Evolutionary conservation across 2,113 vertebrate genomes (phyloP).

Genomic region (Mirounga angustirostris): DNA sequence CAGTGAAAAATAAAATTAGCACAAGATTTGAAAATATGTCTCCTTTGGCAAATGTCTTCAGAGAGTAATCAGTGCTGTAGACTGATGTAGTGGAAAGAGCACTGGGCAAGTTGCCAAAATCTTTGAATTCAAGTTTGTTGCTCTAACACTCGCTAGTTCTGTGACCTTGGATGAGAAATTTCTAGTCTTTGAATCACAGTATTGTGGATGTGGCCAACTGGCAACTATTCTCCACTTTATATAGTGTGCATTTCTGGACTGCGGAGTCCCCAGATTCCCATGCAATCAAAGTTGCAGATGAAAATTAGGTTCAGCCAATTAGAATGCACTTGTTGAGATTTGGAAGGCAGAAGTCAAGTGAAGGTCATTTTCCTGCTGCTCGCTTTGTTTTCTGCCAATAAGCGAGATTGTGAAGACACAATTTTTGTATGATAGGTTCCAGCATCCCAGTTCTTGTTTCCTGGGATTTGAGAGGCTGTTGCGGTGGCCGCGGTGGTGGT

Average conservation of each 20-base stretch:
- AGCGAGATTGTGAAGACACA: neutral
- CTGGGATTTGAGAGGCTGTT: neutral
- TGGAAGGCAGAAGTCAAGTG: constrained; percentile 34
- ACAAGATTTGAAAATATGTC: constrained; percentile 83
- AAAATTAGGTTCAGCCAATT: constrained; percentile 40
- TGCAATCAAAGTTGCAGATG: neutral
- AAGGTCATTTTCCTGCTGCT: constrained; percentile 33
- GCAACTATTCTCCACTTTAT: neutral
- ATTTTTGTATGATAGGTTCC: neutral
- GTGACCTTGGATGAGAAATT: constrained; percentile 30
- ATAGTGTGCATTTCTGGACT: neutral
- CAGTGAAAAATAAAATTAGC: constrained; percentile 83
- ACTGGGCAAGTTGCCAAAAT: constrained; percentile 73
- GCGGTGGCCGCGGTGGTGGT: neutral
- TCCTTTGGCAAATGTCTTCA: constrained; percentile 79
- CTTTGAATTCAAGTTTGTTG: constrained; percentile 33
- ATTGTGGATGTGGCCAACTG: neutral
- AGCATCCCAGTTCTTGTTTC: neutral
- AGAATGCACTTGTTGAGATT: neutral
- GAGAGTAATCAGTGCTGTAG: constrained; percentile 68
- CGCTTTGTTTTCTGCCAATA: constrained; percentile 36
- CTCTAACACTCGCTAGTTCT: constrained; percentile 30
- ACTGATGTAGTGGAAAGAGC: constrained; percentile 78
- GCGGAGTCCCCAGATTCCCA: neutral
- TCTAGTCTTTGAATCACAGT: neutral